Evolutionary conservation across 2,888 invertebrate species (phyloP), one percentile per base, ranked within the genome.

Genomic region (Rhamnusium bicolor): DNA sequence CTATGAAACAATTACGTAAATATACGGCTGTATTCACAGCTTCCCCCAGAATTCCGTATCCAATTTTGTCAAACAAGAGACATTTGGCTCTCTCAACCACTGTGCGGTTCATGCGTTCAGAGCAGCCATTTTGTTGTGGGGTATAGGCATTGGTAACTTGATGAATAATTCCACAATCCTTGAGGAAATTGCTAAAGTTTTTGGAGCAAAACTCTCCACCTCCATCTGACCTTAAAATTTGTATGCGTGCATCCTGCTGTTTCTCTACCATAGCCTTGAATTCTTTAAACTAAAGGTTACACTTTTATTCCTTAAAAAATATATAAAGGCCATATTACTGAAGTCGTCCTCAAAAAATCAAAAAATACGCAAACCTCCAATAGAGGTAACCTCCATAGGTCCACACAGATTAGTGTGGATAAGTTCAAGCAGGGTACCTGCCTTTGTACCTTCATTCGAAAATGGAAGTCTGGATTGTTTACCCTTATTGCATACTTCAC

Each of bases 321-420:
- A 47, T 47, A 60, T 19, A 60, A 60, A 60, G 2, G 18, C 14
- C 40, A 40, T 60, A n/a, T 29, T 27, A 32, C 58, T 58, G 27
- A 24, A 58, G 29, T 58, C 58, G 29, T 58, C 58, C n/a, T 60
- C 60, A 46, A 60, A 19, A 16, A 60, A 18, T n/a, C 40, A 60
- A 46, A 40, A 60, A 60, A 46, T 46, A 19, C 18, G 8, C 6
- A 46, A 46, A 32, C 60, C 60, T 18, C 60, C 60, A 18, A 46
- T 16, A 12, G 60, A 60, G 5, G 32, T 60, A 8, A 21, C 21
- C 40, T 60, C 60, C 19, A 60, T 60, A 40, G 60, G 60, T 60
- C 60, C 60, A 18, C 60, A 40, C 5, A 60, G n/a, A 40, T 60
- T 46, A 12, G 60, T 46, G 19, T 60, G 60, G 6, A 60, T 60